phyloP scores from a whole-genome alignment of 2,113 vertebrate species.

The Tylochromis polylepis region DNA sequence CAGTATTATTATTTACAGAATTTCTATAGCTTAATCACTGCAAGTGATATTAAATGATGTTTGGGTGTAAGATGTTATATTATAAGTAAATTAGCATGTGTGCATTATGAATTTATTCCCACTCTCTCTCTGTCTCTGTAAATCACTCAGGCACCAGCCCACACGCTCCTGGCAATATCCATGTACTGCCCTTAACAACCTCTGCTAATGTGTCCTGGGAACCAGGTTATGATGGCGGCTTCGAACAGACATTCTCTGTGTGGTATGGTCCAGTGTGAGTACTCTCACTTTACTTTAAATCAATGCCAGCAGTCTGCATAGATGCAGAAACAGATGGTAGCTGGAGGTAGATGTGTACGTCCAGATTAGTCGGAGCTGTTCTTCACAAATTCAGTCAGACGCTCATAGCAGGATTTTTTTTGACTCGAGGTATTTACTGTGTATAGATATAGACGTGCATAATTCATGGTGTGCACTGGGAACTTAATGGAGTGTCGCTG shows the following conservation, averaged over 20 bases:
- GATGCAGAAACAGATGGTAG: neutral
- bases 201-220: conserved; percentile 98
- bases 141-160: conserved; percentile 90
- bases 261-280: conserved; percentile 99
- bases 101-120: conserved; percentile 2
- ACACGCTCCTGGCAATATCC: conserved; percentile 89
- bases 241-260: conserved; percentile 99
- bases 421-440: neutral
- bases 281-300: conserved; percentile 54
- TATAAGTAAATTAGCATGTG: neutral
- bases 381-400: neutral
- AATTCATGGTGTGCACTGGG: neutral
- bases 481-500: neutral
- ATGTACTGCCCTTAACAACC: conserved; percentile 87
- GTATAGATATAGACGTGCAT: neutral
- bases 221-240: conserved; percentile 96
- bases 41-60: neutral
- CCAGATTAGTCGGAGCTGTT: neutral
- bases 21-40: neutral
- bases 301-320: neutral
- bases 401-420: neutral
- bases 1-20: neutral
- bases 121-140: conserved; percentile 6
- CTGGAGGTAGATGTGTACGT: neutral
- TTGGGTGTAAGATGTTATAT: neutral